A percentile compares a stretch with the other conserved stretches of the same genome.
Evolutionary conservation across 2,113 vertebrate species (phyloP).

Genomic region (Sakesphorus luctuosus): DNA sequence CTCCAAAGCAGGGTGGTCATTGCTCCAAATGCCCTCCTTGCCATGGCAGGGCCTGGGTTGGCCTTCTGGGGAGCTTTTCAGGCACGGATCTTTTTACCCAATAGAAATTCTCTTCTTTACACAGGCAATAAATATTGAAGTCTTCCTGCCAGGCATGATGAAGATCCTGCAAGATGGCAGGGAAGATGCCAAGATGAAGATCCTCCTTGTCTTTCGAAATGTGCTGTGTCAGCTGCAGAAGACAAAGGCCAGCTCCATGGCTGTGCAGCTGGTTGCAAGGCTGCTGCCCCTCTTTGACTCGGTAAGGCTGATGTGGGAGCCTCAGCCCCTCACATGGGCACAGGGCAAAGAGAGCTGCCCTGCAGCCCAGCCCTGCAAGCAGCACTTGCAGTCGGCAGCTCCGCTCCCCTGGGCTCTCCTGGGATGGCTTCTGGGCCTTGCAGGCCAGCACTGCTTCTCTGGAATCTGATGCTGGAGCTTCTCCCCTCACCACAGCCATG

Average conservation of each 20-base stretch:
- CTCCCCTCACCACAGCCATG: rapidly evolving
- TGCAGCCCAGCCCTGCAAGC: background rate
- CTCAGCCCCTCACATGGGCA: background rate
- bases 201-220: background rate
- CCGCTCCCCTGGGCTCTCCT: background rate
- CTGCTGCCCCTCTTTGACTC: background rate
- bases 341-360: background rate
- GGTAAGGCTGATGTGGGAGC: background rate
- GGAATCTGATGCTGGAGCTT: background rate
- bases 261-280: background rate
- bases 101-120: background rate
- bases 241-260: background rate
- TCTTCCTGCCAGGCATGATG: background rate
- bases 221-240: background rate
- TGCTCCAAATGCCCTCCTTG: background rate
- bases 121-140: background rate
- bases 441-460: background rate
- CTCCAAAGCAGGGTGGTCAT: no score
- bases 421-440: background rate
- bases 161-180: background rate
- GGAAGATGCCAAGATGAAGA: background rate
- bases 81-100: no score
- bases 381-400: rapidly evolving
- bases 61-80: background rate
- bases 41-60: rapidly evolving